Conservation (phyloP, 2,797 vertebrate species). For the Nyctalus aviator region DNA sequence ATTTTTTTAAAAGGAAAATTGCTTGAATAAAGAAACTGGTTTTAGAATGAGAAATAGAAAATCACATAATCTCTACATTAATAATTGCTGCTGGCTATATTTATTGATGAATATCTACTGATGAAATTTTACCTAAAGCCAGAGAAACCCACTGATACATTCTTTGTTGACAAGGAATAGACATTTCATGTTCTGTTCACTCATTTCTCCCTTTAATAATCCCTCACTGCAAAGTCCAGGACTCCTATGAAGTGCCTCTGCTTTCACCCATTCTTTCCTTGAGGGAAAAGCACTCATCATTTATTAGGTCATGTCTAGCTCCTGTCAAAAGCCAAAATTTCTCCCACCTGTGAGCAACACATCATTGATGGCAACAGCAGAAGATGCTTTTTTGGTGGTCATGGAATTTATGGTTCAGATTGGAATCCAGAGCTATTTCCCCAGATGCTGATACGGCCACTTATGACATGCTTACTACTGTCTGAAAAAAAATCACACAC, state of each 20-base stretch:
- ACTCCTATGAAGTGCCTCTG: not conserved
- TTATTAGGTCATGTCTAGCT: not conserved
- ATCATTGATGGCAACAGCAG: not conserved
- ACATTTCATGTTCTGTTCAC: not conserved
- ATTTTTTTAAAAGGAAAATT: conserved; percentile 19
- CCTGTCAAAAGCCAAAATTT: not conserved
- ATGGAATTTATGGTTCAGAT: not conserved
- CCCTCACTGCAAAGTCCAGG: not conserved
- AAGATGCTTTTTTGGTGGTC: not conserved
- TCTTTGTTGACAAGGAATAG: not conserved
- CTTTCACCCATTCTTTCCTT: not conserved
- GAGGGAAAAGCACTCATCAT: not conserved
- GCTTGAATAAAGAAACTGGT: conserved; percentile 41
- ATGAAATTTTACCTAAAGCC: not conserved
- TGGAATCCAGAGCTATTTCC: not conserved
- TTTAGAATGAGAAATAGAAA: conserved; percentile 42
- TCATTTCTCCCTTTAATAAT: not conserved
- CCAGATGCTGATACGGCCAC: not conserved
- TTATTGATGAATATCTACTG: not conserved
- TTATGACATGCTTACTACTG: not conserved
- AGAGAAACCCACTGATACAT: not conserved
- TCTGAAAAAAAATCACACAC: not conserved
- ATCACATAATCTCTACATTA: not conserved
- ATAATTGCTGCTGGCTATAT: conserved; percentile 3
- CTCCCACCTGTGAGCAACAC: not conserved